These are phyloP conservation scores for Dione vanillae DNA, from an alignment of 2,888 invertebrate species.

Conservation along the genomic window DNA sequence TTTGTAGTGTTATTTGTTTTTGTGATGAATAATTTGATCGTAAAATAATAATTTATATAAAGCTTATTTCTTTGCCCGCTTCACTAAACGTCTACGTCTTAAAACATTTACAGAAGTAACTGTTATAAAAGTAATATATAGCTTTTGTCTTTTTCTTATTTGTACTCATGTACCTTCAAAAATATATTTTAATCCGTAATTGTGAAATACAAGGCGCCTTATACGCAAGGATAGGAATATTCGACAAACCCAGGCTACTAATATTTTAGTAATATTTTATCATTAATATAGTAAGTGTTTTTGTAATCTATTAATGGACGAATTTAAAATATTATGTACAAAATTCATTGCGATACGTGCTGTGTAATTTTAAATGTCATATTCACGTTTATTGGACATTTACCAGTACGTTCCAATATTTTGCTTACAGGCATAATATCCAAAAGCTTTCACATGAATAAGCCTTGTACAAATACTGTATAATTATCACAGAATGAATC, in stretches of 20 bases:
- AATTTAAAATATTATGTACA: background rate
- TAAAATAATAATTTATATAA: too few relatives aligned
- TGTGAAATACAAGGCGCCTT: too few relatives aligned
- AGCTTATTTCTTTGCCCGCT: too few relatives aligned
- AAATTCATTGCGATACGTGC: constrained; percentile 3
- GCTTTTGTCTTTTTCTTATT: too few relatives aligned
- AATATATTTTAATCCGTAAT: too few relatives aligned
- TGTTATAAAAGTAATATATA: too few relatives aligned
- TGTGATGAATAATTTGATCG: background rate
- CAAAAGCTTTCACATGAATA: constrained; percentile 17
- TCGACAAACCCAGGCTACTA: too few relatives aligned
- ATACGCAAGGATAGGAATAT: too few relatives aligned
- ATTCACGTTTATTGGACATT: constrained; percentile 21
- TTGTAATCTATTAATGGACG: background rate
- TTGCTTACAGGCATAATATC: constrained; percentile 23
- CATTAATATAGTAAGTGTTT: background rate
- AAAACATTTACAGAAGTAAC: too few relatives aligned
- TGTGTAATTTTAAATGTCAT: constrained; percentile 6
- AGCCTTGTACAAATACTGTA: constrained; percentile 14
- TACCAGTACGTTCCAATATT: constrained; percentile 12
- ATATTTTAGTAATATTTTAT: background rate
- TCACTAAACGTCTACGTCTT: too few relatives aligned
- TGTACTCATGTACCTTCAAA: too few relatives aligned
- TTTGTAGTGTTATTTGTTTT: background rate
- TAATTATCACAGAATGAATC: constrained; percentile 21